A percentile compares a stretch with the other conserved stretches of the same genome.
Conservation (phyloP, 2,888 invertebrate species). For the Eustalomyia histrio region DNA sequence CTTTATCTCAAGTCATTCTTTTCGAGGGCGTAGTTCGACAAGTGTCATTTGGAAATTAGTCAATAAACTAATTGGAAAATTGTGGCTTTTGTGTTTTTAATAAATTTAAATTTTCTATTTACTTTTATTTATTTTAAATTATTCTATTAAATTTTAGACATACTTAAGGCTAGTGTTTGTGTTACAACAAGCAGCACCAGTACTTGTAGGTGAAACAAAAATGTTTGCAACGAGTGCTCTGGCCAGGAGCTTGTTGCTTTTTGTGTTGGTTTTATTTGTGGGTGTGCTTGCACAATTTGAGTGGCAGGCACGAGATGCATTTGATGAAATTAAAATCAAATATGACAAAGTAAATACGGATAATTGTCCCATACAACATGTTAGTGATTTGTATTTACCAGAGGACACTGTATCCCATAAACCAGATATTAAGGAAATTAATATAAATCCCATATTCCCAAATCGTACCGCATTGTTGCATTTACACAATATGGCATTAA, state of each 20-base stretch:
- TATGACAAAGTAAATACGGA: constrained; percentile 91
- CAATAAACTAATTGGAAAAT: constrained; percentile 31
- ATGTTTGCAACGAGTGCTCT: constrained; percentile 75
- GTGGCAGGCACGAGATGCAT: constrained; percentile 94
- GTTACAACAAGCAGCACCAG: not conserved
- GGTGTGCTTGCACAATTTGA: constrained; percentile 92
- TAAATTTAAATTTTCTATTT: constrained; percentile 49
- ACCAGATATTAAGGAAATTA: constrained; percentile 95
- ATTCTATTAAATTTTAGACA: constrained; percentile 45
- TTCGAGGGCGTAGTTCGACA: constrained; percentile 69
- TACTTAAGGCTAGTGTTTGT: not conserved
- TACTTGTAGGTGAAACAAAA: constrained; percentile 12
- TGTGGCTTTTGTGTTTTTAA: constrained; percentile 23
- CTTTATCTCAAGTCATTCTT: constrained; percentile 60
- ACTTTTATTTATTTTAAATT: constrained; percentile 33
- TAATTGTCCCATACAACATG: constrained; percentile 94
- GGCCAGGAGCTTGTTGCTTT: constrained; percentile 77
- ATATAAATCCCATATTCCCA: constrained; percentile 95
- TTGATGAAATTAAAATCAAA: constrained; percentile 91
- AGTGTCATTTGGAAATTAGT: constrained; percentile 63
- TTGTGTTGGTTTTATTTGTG: constrained; percentile 77
- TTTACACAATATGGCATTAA: constrained; percentile 97
- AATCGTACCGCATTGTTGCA: constrained; percentile 96
- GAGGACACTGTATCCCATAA: constrained; percentile 92
- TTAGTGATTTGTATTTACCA: constrained; percentile 90